Evolutionary conservation across 2,797 vertebrate genomes (phyloP).

Genomic region (Antennarius maculatus): DNA sequence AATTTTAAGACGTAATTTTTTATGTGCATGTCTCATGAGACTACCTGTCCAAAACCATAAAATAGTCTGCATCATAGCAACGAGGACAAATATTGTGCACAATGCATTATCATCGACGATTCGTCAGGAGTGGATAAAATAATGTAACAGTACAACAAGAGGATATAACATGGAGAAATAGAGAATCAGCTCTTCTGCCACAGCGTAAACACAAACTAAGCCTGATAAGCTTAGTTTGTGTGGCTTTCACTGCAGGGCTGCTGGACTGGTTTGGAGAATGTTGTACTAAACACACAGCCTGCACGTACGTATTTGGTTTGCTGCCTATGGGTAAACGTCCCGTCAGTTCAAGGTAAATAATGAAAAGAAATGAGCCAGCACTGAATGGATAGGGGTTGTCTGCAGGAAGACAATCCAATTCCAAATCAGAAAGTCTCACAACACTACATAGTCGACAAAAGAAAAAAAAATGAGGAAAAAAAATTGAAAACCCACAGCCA

Average conservation of each 20-base stretch:
- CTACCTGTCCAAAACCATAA: no score
- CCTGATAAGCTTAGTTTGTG: slow-evolving; percentile 2
- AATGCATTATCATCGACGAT: background rate
- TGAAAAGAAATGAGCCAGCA: slow-evolving; percentile 7
- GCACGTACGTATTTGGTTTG: slow-evolving; percentile 38
- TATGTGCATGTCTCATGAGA: no score
- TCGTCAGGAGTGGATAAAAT: background rate
- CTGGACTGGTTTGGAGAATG: background rate
- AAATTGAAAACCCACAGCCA: background rate
- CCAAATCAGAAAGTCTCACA: slow-evolving; percentile 2
- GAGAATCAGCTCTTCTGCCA: background rate
- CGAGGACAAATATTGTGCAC: no score
- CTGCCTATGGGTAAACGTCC: slow-evolving; percentile 34
- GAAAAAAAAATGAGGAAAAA: slow-evolving; percentile 29
- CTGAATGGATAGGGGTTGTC: background rate
- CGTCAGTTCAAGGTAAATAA: slow-evolving; percentile 15
- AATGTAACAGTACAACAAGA: background rate
- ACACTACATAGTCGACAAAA: slow-evolving; percentile 10
- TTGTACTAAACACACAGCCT: slow-evolving; percentile 15
- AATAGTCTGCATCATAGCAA: no score
- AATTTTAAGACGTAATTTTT: no score
- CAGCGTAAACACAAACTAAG: background rate
- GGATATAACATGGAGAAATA: background rate
- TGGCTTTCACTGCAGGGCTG: slow-evolving; percentile 26
- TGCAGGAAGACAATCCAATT: background rate